These are phyloP conservation scores for Agelastica alni DNA, from an alignment of 2,888 invertebrate species.

Conservation along the genomic window DNA sequence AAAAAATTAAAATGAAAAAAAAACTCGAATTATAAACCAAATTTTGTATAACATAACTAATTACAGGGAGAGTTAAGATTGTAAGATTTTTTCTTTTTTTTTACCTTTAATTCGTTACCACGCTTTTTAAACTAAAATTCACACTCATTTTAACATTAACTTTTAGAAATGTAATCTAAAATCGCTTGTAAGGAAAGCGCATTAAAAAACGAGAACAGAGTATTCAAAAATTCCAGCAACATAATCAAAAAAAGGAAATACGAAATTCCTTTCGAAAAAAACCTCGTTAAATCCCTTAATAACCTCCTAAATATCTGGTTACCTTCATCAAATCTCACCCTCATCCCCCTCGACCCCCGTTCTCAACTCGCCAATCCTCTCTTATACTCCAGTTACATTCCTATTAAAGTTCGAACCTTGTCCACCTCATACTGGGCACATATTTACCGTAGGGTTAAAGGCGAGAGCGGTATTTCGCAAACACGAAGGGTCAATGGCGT, in stretches of 20 bases:
- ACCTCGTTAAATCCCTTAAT: slow-evolving; percentile 20
- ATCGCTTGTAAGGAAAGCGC: no score
- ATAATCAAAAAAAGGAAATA: slow-evolving; percentile 2
- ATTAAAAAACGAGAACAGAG: no score
- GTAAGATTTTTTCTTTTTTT: no score
- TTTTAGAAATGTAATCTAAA: no score
- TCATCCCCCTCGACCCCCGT: not conserved
- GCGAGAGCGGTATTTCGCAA: slow-evolving; percentile 22
- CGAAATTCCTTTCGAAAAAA: slow-evolving; percentile 13
- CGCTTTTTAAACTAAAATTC: no score
- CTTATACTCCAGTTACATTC: slow-evolving; percentile 28
- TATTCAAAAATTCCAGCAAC: not conserved
- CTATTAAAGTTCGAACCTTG: slow-evolving; percentile 31
- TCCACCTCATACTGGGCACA: slow-evolving; percentile 29
- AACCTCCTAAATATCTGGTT: slow-evolving; percentile 20
- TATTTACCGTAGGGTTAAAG: slow-evolving; percentile 31
- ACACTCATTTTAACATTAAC: no score
- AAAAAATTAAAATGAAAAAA: no score
- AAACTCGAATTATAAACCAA: no score
- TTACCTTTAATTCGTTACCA: no score
- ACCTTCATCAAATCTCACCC: slow-evolving; percentile 21
- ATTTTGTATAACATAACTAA: no score
- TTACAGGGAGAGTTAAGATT: no score
- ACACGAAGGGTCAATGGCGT: slow-evolving; percentile 4
- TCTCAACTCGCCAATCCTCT: not conserved